Evolutionary conservation across 2,113 vertebrate genomes (phyloP), one percentile per base, ranked within the genome.

Genomic region (Podilymbus podiceps): DNA sequence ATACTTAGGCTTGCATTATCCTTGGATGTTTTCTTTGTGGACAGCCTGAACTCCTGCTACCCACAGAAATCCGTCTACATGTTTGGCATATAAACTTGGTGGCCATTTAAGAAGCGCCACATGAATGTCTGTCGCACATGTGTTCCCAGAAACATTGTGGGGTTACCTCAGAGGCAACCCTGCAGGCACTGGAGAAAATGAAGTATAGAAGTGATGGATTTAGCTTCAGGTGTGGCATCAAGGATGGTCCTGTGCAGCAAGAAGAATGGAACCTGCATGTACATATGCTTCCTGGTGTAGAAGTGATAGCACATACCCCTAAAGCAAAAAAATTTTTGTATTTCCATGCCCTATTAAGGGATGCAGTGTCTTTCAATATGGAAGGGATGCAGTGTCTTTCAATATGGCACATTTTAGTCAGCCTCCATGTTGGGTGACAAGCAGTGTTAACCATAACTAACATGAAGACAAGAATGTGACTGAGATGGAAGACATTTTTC

Each of bases 91-190:
- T 22, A 79, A 64, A 28, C 20, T 49, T n/a, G 28, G 40, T 55
- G 75, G 22, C 22, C 15, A 62, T n/a, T 55, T 66, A 80, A 62
- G 35, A 40, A 88, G 15, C 21, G 42, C 50, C 33, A 11, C 59
- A 58, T n/a, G 21, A 52, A 44, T 7, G 24, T 20, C 42, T 89
- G 46, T 5, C 38, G 21, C 31, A 35, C 0, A 0, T 44, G 42
- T 77, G 38, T 2, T 67, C 49, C 71, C 71, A 60, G 31, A 33
- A 83, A 75, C 83, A 38, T n/a, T 0, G 0, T n/a, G 73, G 53
- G 8, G 38, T 38, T 67, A 58, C 21, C 31, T 25, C 62, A 52
- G 53, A 76, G 82, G 58, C 62, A 83, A 5, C 28, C 40, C 67
- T 49, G 44, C 35, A 68, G 35, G 33, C 33, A 60, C 4, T 33